Evolutionary conservation across 2,113 vertebrate species (phyloP).

Genomic region (Petrocephalus microphthalmus): DNA sequence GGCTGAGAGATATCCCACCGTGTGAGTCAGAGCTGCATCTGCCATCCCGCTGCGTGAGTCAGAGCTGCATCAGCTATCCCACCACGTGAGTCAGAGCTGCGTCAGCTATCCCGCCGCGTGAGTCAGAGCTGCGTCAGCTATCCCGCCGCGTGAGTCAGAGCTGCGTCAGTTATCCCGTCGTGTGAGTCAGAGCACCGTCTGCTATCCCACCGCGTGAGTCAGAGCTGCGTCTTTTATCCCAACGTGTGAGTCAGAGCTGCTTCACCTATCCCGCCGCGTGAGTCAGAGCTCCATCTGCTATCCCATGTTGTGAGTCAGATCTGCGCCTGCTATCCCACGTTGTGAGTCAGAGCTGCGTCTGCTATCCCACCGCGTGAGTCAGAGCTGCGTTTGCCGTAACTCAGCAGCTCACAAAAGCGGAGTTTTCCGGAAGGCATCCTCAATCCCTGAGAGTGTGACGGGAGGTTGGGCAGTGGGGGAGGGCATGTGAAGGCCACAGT

Average conservation of each 20-base stretch:
- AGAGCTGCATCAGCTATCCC: not conserved
- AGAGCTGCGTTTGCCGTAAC: conserved; percentile 26
- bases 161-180: too few relatives aligned
- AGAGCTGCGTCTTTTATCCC: not conserved
- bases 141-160: too few relatives aligned
- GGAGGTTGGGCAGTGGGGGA: conserved; percentile 28
- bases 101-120: not conserved
- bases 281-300: not conserved
- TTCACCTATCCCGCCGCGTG: not conserved
- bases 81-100: too few relatives aligned
- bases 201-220: not conserved
- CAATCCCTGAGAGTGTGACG: conserved; percentile 28
- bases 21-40: not conserved
- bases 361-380: too few relatives aligned
- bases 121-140: too few relatives aligned
- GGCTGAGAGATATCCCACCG: not conserved
- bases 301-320: too few relatives aligned
- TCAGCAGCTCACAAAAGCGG: conserved; percentile 22
- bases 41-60: not conserved
- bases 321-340: too few relatives aligned
- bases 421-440: conserved; percentile 30
- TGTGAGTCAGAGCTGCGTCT: not conserved
- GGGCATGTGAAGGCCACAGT: conserved; percentile 27
- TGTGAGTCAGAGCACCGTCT: not conserved
- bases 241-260: too few relatives aligned